A percentile compares a stretch with the other conserved stretches of the same genome.
These are phyloP conservation scores for Empis stercorea DNA, from an alignment of 2,888 invertebrate genomes.

Conservation along the genomic window DNA sequence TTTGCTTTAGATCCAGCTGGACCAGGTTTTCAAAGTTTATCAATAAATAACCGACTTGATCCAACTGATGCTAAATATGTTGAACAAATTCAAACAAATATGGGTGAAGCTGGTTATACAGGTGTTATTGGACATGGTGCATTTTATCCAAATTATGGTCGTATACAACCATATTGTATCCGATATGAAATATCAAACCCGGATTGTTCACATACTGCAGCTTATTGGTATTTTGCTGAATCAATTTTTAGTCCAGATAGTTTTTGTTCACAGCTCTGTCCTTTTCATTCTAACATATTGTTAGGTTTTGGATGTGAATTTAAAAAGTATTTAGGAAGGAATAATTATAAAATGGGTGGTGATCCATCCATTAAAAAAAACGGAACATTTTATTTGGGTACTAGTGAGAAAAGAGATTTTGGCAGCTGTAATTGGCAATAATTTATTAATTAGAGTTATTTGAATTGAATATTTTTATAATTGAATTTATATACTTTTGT, in stretches of 20 bases:
- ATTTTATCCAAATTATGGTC: not conserved
- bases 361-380: too few species aligned
- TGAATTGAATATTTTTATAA: too few species aligned
- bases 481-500: too few species aligned
- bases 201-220: not conserved
- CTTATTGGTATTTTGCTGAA: slow-evolving; percentile 7
- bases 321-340: too few species aligned
- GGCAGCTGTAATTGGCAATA: too few species aligned
- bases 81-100: slow-evolving; percentile 24
- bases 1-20: slow-evolving; percentile 35
- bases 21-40: slow-evolving; percentile 26
- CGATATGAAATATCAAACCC: not conserved
- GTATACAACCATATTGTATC: not conserved
- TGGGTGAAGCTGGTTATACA: not conserved
- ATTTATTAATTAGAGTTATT: too few species aligned
- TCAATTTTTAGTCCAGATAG: slow-evolving; percentile 5
- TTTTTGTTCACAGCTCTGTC: slow-evolving; percentile 7
- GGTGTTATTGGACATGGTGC: slow-evolving; percentile 17
- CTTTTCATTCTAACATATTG: not conserved
- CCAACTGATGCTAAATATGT: slow-evolving; percentile 31
- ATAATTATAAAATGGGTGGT: too few species aligned
- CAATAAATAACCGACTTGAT: slow-evolving; percentile 26
- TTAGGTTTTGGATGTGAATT: too few species aligned
- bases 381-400: too few species aligned
- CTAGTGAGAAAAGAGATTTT: too few species aligned